A percentile compares a stretch with the other conserved stretches of the same genome.
These are phyloP conservation scores for Cheilosia urbana DNA, from an alignment of 2,888 invertebrate genomes.

Conservation along the genomic window DNA sequence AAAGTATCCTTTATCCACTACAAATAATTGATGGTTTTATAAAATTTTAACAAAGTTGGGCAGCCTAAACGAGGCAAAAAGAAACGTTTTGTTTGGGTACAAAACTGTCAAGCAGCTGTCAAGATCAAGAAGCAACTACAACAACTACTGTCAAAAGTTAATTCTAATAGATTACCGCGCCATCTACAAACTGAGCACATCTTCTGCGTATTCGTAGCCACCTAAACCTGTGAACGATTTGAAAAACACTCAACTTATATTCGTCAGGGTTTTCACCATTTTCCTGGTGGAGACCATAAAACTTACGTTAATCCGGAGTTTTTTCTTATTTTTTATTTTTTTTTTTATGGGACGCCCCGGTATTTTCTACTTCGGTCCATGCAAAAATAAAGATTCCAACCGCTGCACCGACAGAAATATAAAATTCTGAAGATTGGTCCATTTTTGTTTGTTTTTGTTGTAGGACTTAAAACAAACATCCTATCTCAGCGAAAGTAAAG, in stretches of 20 bases:
- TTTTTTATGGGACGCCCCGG: too few relatives aligned
- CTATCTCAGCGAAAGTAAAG: too few relatives aligned
- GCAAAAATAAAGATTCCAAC: too few relatives aligned
- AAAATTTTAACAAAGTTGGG: neutral
- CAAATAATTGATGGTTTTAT: neutral
- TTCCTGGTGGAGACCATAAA: too few relatives aligned
- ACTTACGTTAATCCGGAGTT: too few relatives aligned
- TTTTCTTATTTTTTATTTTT: too few relatives aligned
- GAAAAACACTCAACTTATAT: neutral
- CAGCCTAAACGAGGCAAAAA: conserved; percentile 7
- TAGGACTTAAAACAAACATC: too few relatives aligned
- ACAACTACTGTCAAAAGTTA: conserved; percentile 2
- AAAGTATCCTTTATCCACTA: neutral
- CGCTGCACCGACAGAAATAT: too few relatives aligned
- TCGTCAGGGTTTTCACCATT: too few relatives aligned
- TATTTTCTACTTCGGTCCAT: too few relatives aligned
- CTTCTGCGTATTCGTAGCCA: neutral
- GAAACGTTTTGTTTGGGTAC: conserved; percentile 54
- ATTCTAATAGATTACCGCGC: neutral
- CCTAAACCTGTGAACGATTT: neutral
- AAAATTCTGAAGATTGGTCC: too few relatives aligned
- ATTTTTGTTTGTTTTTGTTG: too few relatives aligned
- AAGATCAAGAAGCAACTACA: neutral
- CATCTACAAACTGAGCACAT: neutral
- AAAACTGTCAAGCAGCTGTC: conserved; percentile 35